Percentiles rank a stretch among this genome's conserved stretches.
Conservation (phyloP, 2,113 vertebrate species). For the Phasianus colchicus region DNA sequence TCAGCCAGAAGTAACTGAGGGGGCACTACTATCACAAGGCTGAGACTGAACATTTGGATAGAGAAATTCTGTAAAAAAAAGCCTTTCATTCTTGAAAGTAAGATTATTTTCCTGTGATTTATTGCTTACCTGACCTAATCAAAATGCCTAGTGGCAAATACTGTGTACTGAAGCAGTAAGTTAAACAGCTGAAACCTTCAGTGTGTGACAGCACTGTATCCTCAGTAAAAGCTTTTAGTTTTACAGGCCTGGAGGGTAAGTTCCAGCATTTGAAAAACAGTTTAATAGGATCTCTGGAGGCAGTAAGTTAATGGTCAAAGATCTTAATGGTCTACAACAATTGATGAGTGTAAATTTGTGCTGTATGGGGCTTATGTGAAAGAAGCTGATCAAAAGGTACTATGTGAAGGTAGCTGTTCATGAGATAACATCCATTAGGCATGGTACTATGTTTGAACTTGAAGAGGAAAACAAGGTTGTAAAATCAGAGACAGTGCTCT, state of each 20-base stretch:
- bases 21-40: background rate
- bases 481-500: constrained; percentile 3
- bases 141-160: constrained; percentile 27
- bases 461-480: background rate
- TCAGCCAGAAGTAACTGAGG: background rate
- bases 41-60: background rate
- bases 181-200: constrained; percentile 28
- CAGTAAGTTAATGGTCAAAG: constrained; percentile 39
- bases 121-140: constrained; percentile 40
- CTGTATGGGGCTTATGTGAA: constrained; percentile 7
- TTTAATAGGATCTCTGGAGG: constrained; percentile 35
- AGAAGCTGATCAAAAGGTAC: background rate
- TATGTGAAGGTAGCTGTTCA: background rate
- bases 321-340: constrained; percentile 46
- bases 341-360: constrained; percentile 21
- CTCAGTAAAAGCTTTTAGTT: background rate
- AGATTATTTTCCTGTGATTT: constrained; percentile 5
- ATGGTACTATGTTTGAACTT: background rate
- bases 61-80: background rate
- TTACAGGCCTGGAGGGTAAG: constrained; percentile 18
- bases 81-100: background rate
- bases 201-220: background rate
- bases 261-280: constrained; percentile 21
- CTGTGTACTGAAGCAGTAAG: constrained; percentile 2
- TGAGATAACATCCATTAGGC: background rate